Evolutionary conservation across 2,888 invertebrate genomes (phyloP), one percentile per base, ranked within the genome.

Genomic region (Protophormia terraenovae): DNA sequence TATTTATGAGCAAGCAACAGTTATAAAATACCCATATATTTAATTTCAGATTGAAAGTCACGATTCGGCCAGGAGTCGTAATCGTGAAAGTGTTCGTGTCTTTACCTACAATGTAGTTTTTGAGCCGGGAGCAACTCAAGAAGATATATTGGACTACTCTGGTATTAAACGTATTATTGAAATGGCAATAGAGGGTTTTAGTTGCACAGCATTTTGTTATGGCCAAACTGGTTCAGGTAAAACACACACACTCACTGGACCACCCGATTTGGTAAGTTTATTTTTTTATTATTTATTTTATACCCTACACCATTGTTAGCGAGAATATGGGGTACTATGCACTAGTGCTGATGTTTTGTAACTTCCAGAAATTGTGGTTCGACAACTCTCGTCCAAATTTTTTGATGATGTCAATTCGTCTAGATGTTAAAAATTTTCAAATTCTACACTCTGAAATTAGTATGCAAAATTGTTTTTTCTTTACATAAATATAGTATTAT

Each of bases 191-290:
- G 97, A 98, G 91, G 98, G 98, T 24, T 98, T 98, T 92, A 96
- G 97, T 35, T 97, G 98, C 90, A 98, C 98, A 0, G 97, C 96
- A 29, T 97, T 98, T 87, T 98, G 98, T 91, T 98, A 98, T 93
- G 98, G 98, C 1, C 98, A 98, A 93, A 98, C 98, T 0, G 98
- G 98, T 55, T 98, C 98, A 88, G 98, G 98, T 5, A 98, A 98
- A 93, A 98, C 98, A 0, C 98, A 98, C 91, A 98, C 98, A 0
- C 94, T 98, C 76, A 98, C 98, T 0, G 98, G 98, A 86, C 97
- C 97, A 12, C 97, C 97, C 0, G 96, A 96, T 88, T 93, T 97
- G 93, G 97, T 97, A 92, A 94, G 94, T 91, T 24, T 12, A 12
- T 47, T 41, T 16, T 1, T 79, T 12, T 7, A 10, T 38, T n/a